Conservation (phyloP, 2,888 invertebrate genomes). For the Drosophila koepferae region DNA sequence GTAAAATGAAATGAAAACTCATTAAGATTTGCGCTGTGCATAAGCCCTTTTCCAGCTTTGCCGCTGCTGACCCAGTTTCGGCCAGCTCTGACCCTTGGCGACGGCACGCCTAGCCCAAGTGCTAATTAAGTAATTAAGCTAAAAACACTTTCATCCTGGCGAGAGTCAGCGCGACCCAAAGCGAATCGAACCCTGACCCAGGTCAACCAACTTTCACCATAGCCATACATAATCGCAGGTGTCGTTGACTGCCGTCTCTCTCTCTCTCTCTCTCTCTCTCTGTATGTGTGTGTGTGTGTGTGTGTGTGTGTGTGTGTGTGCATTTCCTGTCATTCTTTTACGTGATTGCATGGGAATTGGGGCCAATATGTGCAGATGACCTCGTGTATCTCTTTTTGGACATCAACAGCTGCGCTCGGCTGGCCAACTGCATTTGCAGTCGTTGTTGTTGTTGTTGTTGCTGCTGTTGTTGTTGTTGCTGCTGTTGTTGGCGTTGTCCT, state of each 20-base stretch:
- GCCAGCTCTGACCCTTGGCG: slow-evolving; percentile 51
- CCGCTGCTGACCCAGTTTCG: slow-evolving; percentile 70
- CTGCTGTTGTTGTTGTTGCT: slow-evolving; percentile 6
- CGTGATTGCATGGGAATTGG: slow-evolving; percentile 52
- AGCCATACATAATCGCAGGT: slow-evolving; percentile 44
- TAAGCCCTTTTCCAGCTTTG: slow-evolving; percentile 52
- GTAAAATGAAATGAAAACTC: slow-evolving; percentile 62
- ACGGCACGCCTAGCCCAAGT: slow-evolving; percentile 30
- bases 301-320: slow-evolving; percentile 35
- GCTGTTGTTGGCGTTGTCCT: slow-evolving; percentile 45
- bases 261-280: background rate
- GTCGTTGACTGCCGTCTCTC: slow-evolving; percentile 22
- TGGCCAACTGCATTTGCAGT: slow-evolving; percentile 49
- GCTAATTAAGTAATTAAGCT: slow-evolving; percentile 76
- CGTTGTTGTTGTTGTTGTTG: slow-evolving; percentile 5
- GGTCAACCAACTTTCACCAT: slow-evolving; percentile 55
- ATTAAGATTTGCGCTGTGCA: slow-evolving; percentile 66
- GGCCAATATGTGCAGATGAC: slow-evolving; percentile 43
- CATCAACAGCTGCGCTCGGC: slow-evolving; percentile 40
- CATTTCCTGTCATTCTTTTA: slow-evolving; percentile 70
- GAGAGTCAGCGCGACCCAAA: slow-evolving; percentile 21
- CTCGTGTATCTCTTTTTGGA: slow-evolving; percentile 26
- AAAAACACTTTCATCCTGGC: slow-evolving; percentile 63
- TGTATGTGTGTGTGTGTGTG: slow-evolving; percentile 4
- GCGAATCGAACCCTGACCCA: slow-evolving; percentile 61